Percentiles rank a stretch among this genome's conserved stretches.
These are phyloP conservation scores for Paralichthys olivaceus DNA, from an alignment of 2,113 vertebrate species.

Conservation along the genomic window DNA sequence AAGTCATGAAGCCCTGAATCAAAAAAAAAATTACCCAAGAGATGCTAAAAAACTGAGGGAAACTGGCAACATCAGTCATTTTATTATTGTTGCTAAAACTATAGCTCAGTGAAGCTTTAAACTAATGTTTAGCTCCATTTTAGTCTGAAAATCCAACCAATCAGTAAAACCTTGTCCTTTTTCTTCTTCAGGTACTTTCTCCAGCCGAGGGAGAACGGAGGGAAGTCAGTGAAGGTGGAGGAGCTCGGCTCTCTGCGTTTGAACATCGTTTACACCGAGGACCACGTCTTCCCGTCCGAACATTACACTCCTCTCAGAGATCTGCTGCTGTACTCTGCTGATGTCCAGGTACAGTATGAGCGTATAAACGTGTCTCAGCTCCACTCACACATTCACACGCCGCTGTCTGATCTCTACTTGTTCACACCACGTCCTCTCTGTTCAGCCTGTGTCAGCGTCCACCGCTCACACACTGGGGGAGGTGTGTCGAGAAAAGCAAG, in stretches of 20 bases:
- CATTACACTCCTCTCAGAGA: slow-evolving; percentile 93
- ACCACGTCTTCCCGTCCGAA: slow-evolving; percentile 95
- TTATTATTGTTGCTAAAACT: too few relatives aligned
- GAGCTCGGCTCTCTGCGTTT: slow-evolving; percentile 95
- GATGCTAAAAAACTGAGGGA: background rate
- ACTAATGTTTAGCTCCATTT: too few relatives aligned
- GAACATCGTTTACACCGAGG: slow-evolving; percentile 98
- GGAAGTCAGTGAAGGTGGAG: slow-evolving; percentile 92
- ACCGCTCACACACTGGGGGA: slow-evolving; percentile 94
- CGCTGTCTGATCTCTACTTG: background rate
- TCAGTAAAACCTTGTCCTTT: background rate
- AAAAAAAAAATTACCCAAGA: background rate
- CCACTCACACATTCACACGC: background rate
- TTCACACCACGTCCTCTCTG: background rate
- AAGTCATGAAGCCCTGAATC: background rate
- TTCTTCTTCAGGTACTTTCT: slow-evolving; percentile 91
- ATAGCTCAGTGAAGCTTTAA: too few relatives aligned
- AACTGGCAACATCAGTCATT: too few relatives aligned
- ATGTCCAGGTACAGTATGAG: slow-evolving; percentile 84
- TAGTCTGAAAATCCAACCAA: background rate
- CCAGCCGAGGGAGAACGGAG: slow-evolving; percentile 93
- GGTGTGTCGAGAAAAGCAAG: slow-evolving; percentile 97
- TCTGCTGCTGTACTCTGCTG: slow-evolving; percentile 90
- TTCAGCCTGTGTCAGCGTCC: slow-evolving; percentile 94
- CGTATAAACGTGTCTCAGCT: background rate